These are phyloP conservation scores for Geophilus truncorum DNA, from an alignment of 2,888 invertebrate genomes.

Conservation along the genomic window DNA sequence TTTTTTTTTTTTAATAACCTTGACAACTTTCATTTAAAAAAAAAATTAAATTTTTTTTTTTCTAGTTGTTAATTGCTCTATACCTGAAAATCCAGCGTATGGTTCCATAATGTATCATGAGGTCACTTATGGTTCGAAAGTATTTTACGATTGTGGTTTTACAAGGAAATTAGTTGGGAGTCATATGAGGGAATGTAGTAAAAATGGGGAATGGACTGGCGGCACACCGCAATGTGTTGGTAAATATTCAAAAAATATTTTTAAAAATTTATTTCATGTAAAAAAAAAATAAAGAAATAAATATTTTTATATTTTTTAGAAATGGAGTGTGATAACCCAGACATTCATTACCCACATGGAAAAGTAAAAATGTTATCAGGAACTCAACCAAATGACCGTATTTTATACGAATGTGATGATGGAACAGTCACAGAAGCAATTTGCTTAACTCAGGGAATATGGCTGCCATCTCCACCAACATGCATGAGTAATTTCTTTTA, in stretches of 20 bases:
- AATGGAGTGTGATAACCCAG: not conserved
- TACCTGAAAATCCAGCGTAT: not conserved
- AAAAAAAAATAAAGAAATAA: no score
- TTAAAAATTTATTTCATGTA: not conserved
- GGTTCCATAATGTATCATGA: not conserved
- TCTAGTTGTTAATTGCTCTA: slow-evolving; percentile 11
- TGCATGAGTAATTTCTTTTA: not conserved
- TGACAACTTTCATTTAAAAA: not conserved
- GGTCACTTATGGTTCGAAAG: not conserved
- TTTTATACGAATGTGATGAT: not conserved
- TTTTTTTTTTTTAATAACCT: slow-evolving; percentile 13
- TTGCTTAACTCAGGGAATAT: not conserved
- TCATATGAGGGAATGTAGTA: not conserved
- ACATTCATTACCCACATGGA: not conserved
- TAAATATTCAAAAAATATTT: no score
- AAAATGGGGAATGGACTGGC: slow-evolving; percentile 5
- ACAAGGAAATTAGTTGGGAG: not conserved
- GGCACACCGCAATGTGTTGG: slow-evolving; percentile 18
- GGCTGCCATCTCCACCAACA: not conserved
- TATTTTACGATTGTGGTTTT: not conserved
- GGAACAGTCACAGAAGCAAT: not conserved
- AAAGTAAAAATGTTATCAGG: not conserved
- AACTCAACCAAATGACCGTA: not conserved
- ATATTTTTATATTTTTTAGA: no score
- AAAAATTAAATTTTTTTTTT: not conserved